These are phyloP conservation scores for Calycopis cecrops DNA, from an alignment of 1,140 invertebrate species.

Conservation along the genomic window DNA sequence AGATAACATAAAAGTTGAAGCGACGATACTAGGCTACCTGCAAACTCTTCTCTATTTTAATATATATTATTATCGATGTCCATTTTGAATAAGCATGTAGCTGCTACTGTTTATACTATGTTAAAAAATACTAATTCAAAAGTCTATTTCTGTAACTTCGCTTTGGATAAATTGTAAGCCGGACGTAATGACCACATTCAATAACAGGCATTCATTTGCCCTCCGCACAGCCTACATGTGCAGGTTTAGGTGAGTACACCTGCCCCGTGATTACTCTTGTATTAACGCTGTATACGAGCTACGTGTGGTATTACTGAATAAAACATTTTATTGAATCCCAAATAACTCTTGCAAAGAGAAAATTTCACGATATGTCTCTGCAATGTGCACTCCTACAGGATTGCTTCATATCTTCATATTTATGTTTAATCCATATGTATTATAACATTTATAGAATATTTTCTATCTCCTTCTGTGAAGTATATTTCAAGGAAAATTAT, in stretches of 20 bases:
- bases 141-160: too few relatives aligned
- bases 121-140: too few relatives aligned
- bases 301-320: not conserved
- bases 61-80: too few relatives aligned
- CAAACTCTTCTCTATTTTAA: too few relatives aligned
- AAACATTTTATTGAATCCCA: slow-evolving; percentile 7
- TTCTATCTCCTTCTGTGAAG: too few relatives aligned
- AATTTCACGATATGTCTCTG: slow-evolving; percentile 1
- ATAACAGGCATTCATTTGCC: slow-evolving; percentile 5
- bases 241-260: slow-evolving; percentile 2
- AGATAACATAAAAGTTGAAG: too few relatives aligned
- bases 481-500: too few relatives aligned
- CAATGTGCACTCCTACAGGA: not conserved
- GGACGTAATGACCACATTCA: not conserved
- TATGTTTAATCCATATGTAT: not conserved
- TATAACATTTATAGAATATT: not conserved
- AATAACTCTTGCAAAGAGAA: not conserved
- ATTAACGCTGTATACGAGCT: slow-evolving; percentile 5
- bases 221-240: not conserved
- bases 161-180: too few relatives aligned
- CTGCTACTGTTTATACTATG: too few relatives aligned
- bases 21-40: too few relatives aligned
- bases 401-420: not conserved
- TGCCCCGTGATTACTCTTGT: slow-evolving; percentile 5
- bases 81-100: too few relatives aligned